Percentiles rank a stretch among this genome's conserved stretches.
Conservation (phyloP, 1,140 invertebrate species). For the Ooceraea biroi region DNA sequence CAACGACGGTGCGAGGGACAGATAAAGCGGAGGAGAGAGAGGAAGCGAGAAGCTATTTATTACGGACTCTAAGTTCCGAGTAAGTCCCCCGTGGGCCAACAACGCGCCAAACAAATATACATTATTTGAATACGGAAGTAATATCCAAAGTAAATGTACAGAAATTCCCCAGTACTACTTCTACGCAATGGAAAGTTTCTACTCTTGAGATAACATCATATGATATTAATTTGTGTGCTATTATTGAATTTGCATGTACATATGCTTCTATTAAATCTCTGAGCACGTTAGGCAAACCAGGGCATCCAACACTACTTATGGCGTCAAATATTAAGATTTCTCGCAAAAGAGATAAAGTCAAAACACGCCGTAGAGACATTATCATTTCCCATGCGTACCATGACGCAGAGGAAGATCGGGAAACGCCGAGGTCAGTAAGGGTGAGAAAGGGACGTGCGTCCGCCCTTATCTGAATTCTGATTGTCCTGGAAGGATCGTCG, state of each 20-base stretch:
- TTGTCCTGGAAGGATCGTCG: constrained; percentile 14
- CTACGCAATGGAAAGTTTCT: not conserved
- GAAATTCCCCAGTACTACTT: not conserved
- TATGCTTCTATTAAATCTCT: not conserved
- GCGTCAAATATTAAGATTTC: too few relatives aligned
- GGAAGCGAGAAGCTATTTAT: constrained; percentile 39
- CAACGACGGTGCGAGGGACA: constrained; percentile 15
- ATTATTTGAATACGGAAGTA: constrained; percentile 32
- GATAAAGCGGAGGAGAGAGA: constrained; percentile 31
- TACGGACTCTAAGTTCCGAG: constrained; percentile 22
- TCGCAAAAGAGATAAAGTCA: too few relatives aligned
- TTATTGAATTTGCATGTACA: not conserved
- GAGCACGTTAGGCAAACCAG: not conserved
- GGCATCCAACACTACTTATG: too few relatives aligned
- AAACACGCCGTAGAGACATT: not conserved
- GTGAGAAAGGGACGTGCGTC: not conserved
- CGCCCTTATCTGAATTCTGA: constrained; percentile 20
- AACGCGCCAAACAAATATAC: constrained; percentile 4
- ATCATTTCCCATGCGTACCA: constrained; percentile 7
- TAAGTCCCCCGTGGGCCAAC: constrained; percentile 20
- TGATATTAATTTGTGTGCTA: not conserved
- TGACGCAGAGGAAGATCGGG: not conserved
- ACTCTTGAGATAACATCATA: not conserved
- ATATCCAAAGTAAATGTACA: not conserved
- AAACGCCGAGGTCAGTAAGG: constrained; percentile 39